Conservation (phyloP, 2,797 vertebrate species). For the Sebastes cheni region DNA sequence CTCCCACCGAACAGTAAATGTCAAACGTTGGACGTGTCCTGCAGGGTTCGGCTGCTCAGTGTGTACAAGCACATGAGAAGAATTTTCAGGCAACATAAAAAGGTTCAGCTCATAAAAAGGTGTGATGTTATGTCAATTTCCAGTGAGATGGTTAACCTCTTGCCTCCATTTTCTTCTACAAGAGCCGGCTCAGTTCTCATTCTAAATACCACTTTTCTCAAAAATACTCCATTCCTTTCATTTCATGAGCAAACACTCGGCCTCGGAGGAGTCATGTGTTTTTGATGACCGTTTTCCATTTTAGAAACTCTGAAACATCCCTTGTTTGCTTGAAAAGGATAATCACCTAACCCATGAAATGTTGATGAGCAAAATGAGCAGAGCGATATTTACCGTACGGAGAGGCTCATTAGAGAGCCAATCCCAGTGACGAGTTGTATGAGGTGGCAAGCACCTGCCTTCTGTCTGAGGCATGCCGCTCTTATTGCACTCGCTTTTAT, state of each 20-base stretch:
- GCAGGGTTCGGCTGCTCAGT: slow-evolving; percentile 38
- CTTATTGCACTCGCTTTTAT: slow-evolving; percentile 85
- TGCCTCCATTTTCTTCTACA: slow-evolving; percentile 5
- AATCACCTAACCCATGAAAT: slow-evolving; percentile 82
- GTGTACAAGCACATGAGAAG: slow-evolving; percentile 35
- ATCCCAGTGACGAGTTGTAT: slow-evolving; percentile 84
- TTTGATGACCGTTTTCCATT: slow-evolving; percentile 75
- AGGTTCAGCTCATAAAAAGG: slow-evolving; percentile 35
- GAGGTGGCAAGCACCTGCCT: slow-evolving; percentile 90
- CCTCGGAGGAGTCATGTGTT: slow-evolving; percentile 28
- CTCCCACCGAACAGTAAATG: slow-evolving; percentile 62
- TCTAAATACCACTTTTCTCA: slow-evolving; percentile 14
- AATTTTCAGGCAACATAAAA: slow-evolving; percentile 20
- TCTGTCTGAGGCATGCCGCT: slow-evolving; percentile 83
- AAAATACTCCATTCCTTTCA: slow-evolving; percentile 39
- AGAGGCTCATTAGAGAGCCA: slow-evolving; percentile 86
- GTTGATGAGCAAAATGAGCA: slow-evolving; percentile 83
- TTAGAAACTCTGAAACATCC: slow-evolving; percentile 78
- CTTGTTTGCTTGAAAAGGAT: slow-evolving; percentile 77
- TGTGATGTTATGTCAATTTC: slow-evolving; percentile 32
- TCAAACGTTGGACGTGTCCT: slow-evolving; percentile 52
- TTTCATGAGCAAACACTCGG: slow-evolving; percentile 68
- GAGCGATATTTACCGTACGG: slow-evolving; percentile 80
- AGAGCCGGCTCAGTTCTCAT: background rate
- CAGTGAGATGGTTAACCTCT: slow-evolving; percentile 24